phyloP scores from a whole-genome alignment of 1,140 invertebrate species.

The Drosophila trapezifrons region DNA sequence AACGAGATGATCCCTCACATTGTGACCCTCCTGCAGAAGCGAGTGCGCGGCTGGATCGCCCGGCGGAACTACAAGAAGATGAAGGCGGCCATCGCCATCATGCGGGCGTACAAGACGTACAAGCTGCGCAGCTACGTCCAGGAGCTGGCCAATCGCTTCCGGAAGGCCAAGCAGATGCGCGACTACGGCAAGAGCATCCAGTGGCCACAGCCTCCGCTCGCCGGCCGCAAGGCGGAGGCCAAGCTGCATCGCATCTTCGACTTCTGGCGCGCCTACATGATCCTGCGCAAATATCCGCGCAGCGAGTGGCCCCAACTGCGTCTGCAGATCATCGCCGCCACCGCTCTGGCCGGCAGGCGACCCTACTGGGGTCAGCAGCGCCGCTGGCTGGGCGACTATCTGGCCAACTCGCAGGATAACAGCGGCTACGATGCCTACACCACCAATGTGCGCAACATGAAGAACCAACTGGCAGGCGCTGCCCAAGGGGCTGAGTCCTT shows the following conservation, averaged over 20 bases:
- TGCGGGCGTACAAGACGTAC: conserved; percentile 93
- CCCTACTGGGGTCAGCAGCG: conserved; percentile 92
- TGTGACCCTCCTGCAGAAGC: conserved; percentile 96
- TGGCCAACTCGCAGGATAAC: conserved; percentile 91
- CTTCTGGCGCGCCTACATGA: conserved; percentile 94
- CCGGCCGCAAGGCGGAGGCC: conserved; percentile 86
- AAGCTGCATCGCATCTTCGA: conserved; percentile 86
- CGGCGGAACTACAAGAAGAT: conserved; percentile 92
- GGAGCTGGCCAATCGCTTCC: conserved; percentile 88
- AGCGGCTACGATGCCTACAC: conserved; percentile 89
- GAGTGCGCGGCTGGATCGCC: conserved; percentile 94
- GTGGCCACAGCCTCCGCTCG: conserved; percentile 92
- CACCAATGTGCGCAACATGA: conserved; percentile 88
- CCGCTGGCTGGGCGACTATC: conserved; percentile 96
- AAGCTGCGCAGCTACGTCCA: conserved; percentile 92
- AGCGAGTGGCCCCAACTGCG: conserved; percentile 95
- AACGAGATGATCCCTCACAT: conserved; percentile 94
- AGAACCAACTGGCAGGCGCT: conserved; percentile 82
- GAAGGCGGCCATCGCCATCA: conserved; percentile 92
- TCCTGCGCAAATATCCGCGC: conserved; percentile 91
- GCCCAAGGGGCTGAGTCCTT: conserved; percentile 86
- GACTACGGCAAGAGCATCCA: conserved; percentile 92
- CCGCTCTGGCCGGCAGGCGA: conserved; percentile 90
- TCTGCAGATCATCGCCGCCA: conserved; percentile 91
- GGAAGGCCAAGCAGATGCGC: conserved; percentile 85